Percentiles rank a stretch among this genome's conserved stretches.
phyloP scores from a whole-genome alignment of 2,113 vertebrate species.

The Dipodomys stephensi region DNA sequence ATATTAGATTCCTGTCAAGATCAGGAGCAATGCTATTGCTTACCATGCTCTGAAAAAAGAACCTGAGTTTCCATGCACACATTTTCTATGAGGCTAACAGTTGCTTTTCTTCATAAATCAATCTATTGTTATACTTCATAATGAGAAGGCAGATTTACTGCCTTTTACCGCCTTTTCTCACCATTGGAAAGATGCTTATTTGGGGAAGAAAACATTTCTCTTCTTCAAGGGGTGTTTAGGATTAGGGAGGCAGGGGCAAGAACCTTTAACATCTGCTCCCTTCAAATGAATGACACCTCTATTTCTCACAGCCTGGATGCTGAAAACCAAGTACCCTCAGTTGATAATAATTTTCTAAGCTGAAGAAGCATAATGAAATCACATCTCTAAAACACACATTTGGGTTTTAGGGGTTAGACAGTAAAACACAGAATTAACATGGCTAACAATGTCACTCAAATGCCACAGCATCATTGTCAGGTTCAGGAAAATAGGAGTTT shows the following conservation, averaged over 20 bases:
- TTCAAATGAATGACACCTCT: constrained; percentile 80
- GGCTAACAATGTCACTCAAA: constrained; percentile 46
- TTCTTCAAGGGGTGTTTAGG: constrained; percentile 79
- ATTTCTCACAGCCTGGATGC: constrained; percentile 72
- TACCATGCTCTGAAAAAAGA: constrained; percentile 60
- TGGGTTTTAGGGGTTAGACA: constrained; percentile 50
- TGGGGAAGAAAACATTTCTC: constrained; percentile 81
- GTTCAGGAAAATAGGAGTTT: constrained; percentile 36
- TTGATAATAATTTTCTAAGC: constrained; percentile 61
- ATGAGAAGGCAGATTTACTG: constrained; percentile 89
- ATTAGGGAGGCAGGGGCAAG: constrained; percentile 80
- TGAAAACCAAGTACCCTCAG: constrained; percentile 66
- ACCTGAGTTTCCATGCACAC: constrained; percentile 72
- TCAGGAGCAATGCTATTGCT: too few species aligned
- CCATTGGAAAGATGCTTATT: constrained; percentile 82
- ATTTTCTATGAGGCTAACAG: constrained; percentile 83
- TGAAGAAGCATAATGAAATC: constrained; percentile 20
- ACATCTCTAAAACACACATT: constrained; percentile 48
- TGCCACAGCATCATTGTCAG: constrained; percentile 22
- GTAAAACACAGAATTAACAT: constrained; percentile 36
- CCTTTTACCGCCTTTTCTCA: constrained; percentile 85
- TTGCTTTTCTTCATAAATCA: constrained; percentile 89
- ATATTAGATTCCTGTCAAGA: constrained; percentile 62
- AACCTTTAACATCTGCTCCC: constrained; percentile 85
- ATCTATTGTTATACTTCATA: constrained; percentile 87